Percentiles rank a stretch among this genome's conserved stretches.
Evolutionary conservation across 2,888 invertebrate genomes (phyloP).

Genomic region (Leptopilina syphax): DNA sequence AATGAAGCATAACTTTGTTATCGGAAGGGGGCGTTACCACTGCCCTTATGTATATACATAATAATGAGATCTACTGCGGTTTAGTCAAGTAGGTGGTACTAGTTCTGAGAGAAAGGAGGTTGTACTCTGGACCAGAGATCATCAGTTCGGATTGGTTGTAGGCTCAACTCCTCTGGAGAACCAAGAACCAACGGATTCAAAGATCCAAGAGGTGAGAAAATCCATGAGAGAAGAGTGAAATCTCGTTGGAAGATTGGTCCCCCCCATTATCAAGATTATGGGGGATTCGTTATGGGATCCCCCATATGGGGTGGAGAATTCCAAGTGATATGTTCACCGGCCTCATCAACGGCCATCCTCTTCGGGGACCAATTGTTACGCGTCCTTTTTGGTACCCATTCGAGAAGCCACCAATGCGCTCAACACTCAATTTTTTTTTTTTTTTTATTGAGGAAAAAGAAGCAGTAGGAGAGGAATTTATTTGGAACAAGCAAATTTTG

Average conservation of each 20-base stretch:
- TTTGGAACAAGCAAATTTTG: too few species aligned
- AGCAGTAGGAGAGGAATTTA: too few species aligned
- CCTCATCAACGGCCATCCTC: conserved; percentile 16
- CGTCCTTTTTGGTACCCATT: background rate
- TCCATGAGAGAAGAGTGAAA: conserved; percentile 40
- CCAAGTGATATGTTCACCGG: too few species aligned
- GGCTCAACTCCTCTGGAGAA: conserved; percentile 50
- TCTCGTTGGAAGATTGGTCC: conserved; percentile 29
- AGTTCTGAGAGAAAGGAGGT: conserved; percentile 54
- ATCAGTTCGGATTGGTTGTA: conserved; percentile 56
- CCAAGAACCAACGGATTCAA: conserved; percentile 50
- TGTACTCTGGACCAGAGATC: conserved; percentile 55
- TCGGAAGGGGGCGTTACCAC: conserved; percentile 56
- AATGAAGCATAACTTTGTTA: conserved; percentile 57
- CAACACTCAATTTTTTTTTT: too few species aligned
- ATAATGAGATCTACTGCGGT: conserved; percentile 53
- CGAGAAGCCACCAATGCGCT: background rate
- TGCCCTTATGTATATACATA: conserved; percentile 51
- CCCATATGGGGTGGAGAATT: conserved; percentile 21
- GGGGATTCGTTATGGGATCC: conserved; percentile 11
- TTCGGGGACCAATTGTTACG: conserved; percentile 15
- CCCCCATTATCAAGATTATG: background rate
- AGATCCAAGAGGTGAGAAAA: conserved; percentile 53
- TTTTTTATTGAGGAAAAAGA: too few species aligned
- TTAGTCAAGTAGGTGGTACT: conserved; percentile 54